Conservation (phyloP, 2,113 vertebrate species). For the Callipepla californica region DNA sequence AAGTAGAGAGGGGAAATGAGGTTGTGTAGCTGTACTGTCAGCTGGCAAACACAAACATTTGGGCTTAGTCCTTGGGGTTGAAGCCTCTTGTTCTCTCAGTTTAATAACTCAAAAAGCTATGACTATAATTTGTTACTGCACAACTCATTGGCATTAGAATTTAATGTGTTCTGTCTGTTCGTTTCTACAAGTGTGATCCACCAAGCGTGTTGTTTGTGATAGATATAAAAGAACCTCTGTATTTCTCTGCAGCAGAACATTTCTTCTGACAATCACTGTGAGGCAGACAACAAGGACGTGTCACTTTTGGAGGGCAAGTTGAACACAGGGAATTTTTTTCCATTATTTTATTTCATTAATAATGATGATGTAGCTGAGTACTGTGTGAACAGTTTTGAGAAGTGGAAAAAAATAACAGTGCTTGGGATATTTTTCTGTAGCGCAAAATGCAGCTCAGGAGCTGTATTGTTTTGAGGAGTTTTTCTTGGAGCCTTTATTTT, state of each 20-base stretch:
- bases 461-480: not conserved
- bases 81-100: not conserved
- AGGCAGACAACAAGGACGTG: not conserved
- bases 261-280: not conserved
- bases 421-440: not conserved
- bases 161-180: not conserved
- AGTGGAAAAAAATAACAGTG: not conserved
- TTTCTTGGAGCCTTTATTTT: not conserved
- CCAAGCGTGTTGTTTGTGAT: not conserved
- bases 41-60: not conserved
- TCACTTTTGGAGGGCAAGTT: not conserved
- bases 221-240: not conserved
- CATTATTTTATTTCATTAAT: not conserved
- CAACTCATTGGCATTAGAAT: not conserved
- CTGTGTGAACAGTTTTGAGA: not conserved
- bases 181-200: conserved; percentile 9
- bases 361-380: not conserved
- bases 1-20: not conserved
- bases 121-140: not conserved
- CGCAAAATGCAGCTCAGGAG: not conserved
- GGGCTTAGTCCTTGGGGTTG: not conserved
- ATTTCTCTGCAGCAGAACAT: not conserved
- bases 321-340: not conserved
- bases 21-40: not conserved
- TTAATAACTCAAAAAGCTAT: conserved; percentile 25